Conservation (phyloP, 2,888 invertebrate species). For the Copidosoma aretas region DNA sequence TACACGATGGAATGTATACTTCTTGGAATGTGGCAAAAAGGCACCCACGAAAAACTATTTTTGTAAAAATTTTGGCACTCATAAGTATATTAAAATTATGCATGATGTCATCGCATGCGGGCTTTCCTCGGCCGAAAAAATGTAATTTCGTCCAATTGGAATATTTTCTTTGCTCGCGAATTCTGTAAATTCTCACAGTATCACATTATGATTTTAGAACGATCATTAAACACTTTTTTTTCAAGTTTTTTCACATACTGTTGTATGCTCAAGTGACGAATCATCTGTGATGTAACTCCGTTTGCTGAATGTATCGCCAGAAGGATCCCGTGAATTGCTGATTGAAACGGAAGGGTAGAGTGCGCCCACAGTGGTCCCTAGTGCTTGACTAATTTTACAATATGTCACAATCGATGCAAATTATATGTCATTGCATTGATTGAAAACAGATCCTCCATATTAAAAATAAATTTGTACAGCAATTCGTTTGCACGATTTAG, state of each 20-base stretch:
- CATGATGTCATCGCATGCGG: too few relatives aligned
- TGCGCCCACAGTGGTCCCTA: constrained; percentile 7
- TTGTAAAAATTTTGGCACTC: too few relatives aligned
- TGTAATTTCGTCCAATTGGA: too few relatives aligned
- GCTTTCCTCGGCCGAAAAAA: too few relatives aligned
- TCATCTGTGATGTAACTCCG: not conserved
- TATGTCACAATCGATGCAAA: not conserved
- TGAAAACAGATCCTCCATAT: constrained; percentile 2
- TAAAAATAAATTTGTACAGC: not conserved
- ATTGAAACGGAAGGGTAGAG: not conserved
- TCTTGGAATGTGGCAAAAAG: too few relatives aligned
- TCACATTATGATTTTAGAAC: too few relatives aligned
- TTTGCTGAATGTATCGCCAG: not conserved
- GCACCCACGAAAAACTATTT: too few relatives aligned
- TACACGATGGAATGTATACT: too few relatives aligned
- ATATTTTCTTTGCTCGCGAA: too few relatives aligned
- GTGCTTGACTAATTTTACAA: not conserved
- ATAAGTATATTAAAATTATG: too few relatives aligned
- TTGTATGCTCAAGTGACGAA: not conserved
- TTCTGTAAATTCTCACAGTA: too few relatives aligned
- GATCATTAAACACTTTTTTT: not conserved
- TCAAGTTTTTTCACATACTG: not conserved
- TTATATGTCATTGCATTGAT: not conserved
- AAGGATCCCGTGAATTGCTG: not conserved
- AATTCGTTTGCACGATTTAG: not conserved